A percentile compares a stretch with the other conserved stretches of the same genome.
These are phyloP conservation scores for Phalacrocorax brasilianus DNA, from an alignment of 2,113 vertebrate species.

Conservation along the genomic window DNA sequence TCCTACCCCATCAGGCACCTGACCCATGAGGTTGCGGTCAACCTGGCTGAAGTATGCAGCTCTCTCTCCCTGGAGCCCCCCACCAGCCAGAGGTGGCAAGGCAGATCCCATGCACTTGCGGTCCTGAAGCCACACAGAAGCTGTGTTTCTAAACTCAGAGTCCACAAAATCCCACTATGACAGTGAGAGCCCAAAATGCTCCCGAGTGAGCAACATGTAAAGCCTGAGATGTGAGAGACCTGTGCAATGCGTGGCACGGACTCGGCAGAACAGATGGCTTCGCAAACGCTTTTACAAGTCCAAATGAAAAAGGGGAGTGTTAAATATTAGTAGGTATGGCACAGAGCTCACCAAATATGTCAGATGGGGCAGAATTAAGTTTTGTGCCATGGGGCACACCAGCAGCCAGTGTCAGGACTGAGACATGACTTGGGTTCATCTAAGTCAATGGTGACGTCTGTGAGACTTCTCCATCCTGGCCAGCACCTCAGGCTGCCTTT, in stretches of 20 bases:
- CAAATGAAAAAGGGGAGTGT: not conserved
- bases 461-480: not conserved
- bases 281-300: not conserved
- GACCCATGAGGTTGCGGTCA: too few relatives aligned
- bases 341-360: not conserved
- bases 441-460: not conserved
- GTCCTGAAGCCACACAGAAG: not conserved
- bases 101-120: not conserved
- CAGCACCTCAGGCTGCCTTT: not conserved
- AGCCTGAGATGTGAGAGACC: not conserved
- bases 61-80: not conserved
- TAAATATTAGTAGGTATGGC: not conserved
- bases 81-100: not conserved
- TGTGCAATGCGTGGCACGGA: not conserved
- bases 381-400: not conserved
- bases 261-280: not conserved
- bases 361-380: not conserved
- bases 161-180: not conserved
- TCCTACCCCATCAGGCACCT: too few relatives aligned
- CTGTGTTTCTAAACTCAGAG: not conserved
- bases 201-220: not conserved
- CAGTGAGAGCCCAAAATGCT: not conserved
- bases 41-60: not conserved
- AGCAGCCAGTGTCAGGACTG: not conserved
- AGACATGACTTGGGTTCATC: not conserved